Evolutionary conservation across 1,140 invertebrate genomes (phyloP), one percentile per base, ranked within the genome.

Genomic region (Cydia pomonella): DNA sequence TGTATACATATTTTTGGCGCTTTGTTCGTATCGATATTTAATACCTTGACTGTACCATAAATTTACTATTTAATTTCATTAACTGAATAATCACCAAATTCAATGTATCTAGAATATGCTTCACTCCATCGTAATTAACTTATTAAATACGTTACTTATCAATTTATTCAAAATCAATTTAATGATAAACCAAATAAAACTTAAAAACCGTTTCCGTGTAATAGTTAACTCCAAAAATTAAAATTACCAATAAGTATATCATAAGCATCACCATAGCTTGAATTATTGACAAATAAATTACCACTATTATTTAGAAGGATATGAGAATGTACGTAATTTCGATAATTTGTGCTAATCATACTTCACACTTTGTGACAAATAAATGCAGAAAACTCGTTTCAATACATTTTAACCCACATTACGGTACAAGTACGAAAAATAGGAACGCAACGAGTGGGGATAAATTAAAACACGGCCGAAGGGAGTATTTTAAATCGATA

Each of bases 311-410:
- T 59, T 50, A 50, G 23, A 23, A 59, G 12, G 21, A 59, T 59
- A 59, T 23, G 18, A 59, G 2, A 23, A 59, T 59, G 1, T 59
- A n/a, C 21, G 53, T 23, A 0, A 7, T 23, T n/a, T 50, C 1
- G 5, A 50, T 12, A 50, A 50, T 59, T 59, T 59, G 53, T 59
- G 53, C 53, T 59, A 59, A 18, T 50, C n/a, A 50, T n/a, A 18
- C 16, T 23, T 23, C 18, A 59, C 9, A 23, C 1, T 59, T 59
- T 59, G 53, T 59, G 53, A 59, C 53, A 59, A 23, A 5, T 23
- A 59, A 59, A 59, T 59, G 53, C 21, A 59, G 18, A 59, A 59
- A 59, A 23, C 10, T n/a, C 18, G 10, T 59, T 59, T 53, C n/a
- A 53, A 53, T 53, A 53, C 53, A 59, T 59, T 12, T 10, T 59